Evolutionary conservation across 1,140 invertebrate genomes (phyloP), one percentile per base, ranked within the genome.

Genomic region (Portunus trituberculatus): DNA sequence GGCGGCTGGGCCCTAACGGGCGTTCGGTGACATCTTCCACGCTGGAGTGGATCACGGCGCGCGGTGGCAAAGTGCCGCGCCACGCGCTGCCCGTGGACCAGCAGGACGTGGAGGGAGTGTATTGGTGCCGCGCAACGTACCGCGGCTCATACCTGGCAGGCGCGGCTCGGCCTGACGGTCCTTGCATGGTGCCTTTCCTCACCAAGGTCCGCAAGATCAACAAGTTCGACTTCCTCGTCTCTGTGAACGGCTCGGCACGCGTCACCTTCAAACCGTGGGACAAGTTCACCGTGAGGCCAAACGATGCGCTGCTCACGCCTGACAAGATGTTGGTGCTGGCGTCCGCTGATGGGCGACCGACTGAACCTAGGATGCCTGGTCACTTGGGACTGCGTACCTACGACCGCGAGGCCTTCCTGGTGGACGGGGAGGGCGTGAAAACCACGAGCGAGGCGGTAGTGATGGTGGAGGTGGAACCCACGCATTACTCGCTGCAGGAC

Each of bases 151-250:
- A 92, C 25, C 45, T 96, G 14, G 94, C 96, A 2, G 96, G 96
- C 12, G 87, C 52, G 7, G 76, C 93, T 0, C 32, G 32, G 0
- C 16, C 89, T 20, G 96, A 96, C 10, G 83, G 87, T 8, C 89
- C 89, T 83, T 96, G 96, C 76, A 67, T 84, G 29, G 91, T 96
- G 6, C 94, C 96, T 28, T 96, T 96, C 92, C 67, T 96, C 7
- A 82, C 59, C 28, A 46, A 59, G 25, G n/a, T 93, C 25, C 39
- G 84, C 45, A 83, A 59, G 12, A 32, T 96, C n/a, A 88, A 93
- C 10, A 84, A 52, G 29, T 96, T 92, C 67, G 96, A 96, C 29
- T 10, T 96, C 88, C 91, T 96, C 28, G 94, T 96, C 31, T 96
- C 96, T 0, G 86, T 96, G 2, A 95, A 95, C 4, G 96, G 96